Conservation (phyloP, 2,113 vertebrate species). For the Aspiorhynchus laticeps region DNA sequence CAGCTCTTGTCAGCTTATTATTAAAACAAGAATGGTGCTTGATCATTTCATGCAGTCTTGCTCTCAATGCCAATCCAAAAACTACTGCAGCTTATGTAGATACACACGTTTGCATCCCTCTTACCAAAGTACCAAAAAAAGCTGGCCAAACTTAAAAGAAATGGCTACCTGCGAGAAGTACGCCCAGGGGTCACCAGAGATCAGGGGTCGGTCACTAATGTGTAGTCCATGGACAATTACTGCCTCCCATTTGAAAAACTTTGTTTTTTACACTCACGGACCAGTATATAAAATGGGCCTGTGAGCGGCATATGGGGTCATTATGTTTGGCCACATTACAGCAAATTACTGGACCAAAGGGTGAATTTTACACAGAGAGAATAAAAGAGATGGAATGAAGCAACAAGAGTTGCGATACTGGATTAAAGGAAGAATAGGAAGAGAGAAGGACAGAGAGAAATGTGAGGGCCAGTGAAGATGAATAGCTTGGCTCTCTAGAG, state of each 20-base stretch:
- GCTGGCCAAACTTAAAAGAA: background rate
- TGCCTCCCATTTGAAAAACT: slow-evolving; percentile 18
- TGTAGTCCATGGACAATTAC: slow-evolving; percentile 20
- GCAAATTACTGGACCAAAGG: background rate
- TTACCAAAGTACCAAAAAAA: background rate
- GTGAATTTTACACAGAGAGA: background rate
- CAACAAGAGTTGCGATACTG: background rate
- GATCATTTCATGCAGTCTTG: background rate
- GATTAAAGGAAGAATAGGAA: background rate
- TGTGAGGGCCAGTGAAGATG: slow-evolving; percentile 41
- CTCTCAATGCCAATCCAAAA: background rate
- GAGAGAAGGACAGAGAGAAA: background rate
- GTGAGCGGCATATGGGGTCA: slow-evolving; percentile 14
- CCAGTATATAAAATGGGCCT: slow-evolving; percentile 23
- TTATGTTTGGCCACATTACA: slow-evolving; percentile 13
- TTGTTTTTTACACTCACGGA: slow-evolving; percentile 32
- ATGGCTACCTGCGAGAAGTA: background rate
- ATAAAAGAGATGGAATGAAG: slow-evolving; percentile 13
- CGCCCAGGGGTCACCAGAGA: background rate
- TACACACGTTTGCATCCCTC: background rate
- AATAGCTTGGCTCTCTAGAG: slow-evolving; percentile 35
- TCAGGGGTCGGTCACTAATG: slow-evolving; percentile 36
- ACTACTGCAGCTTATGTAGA: background rate
- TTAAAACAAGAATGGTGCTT: background rate
- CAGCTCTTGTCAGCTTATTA: slow-evolving; percentile 3